A percentile compares a stretch with the other conserved stretches of the same genome.
These are phyloP conservation scores for Brevimyrus niger DNA, from an alignment of 2,113 vertebrate species.

Conservation along the genomic window DNA sequence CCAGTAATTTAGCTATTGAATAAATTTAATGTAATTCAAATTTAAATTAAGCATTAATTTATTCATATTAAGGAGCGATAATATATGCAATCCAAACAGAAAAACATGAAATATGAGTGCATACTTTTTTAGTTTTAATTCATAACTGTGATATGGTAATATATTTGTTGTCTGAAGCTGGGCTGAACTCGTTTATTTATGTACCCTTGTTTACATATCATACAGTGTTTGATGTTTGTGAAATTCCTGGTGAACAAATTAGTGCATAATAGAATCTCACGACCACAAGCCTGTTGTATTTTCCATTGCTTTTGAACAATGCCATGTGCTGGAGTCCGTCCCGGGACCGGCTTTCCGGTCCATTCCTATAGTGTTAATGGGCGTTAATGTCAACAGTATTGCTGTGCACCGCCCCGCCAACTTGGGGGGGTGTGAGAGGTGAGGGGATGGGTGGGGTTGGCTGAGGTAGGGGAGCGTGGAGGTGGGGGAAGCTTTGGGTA, in stretches of 20 bases:
- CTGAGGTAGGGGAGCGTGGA: slow-evolving; percentile 33
- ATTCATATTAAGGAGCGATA: slow-evolving; percentile 52
- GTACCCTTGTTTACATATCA: slow-evolving; percentile 54
- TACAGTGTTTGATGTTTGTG: slow-evolving; percentile 57
- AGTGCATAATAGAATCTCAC: slow-evolving; percentile 56
- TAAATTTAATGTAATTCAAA: slow-evolving; percentile 46
- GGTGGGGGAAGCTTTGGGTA: slow-evolving; percentile 16
- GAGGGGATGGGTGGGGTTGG: slow-evolving; percentile 53
- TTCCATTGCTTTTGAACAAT: slow-evolving; percentile 59
- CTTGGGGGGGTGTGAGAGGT: not conserved
- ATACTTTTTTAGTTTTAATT: slow-evolving; percentile 53
- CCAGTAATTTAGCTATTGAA: not conserved
- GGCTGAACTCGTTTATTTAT: slow-evolving; percentile 39
- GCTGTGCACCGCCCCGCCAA: not conserved
- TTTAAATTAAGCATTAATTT: slow-evolving; percentile 56
- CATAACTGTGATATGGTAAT: slow-evolving; percentile 52
- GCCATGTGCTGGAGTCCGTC: slow-evolving; percentile 45
- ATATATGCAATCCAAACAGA: slow-evolving; percentile 41
- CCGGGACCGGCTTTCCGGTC: slow-evolving; percentile 18
- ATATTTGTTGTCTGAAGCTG: slow-evolving; percentile 50
- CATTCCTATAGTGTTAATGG: not conserved
- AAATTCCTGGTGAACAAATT: slow-evolving; percentile 64
- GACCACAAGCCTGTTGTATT: slow-evolving; percentile 58
- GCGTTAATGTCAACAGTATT: slow-evolving; percentile 7
- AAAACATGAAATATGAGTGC: slow-evolving; percentile 19